Evolutionary conservation across 2,888 invertebrate species (phyloP).

Genomic region (Brachyptera risi): DNA sequence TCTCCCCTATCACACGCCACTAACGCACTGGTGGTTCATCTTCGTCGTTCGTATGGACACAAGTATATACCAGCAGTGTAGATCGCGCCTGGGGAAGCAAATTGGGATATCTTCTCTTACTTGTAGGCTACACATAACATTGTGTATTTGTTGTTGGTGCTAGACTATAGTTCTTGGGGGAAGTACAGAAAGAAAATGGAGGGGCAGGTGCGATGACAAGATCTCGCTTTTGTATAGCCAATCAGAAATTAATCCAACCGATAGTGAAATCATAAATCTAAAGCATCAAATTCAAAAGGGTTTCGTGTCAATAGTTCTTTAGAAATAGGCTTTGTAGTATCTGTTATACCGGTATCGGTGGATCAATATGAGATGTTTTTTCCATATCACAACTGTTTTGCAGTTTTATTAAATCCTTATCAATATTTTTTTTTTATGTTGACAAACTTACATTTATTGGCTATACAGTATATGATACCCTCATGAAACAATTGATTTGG

Average conservation of each 20-base stretch:
- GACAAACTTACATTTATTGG: too few relatives aligned
- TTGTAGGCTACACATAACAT: too few relatives aligned
- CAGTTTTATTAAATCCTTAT: neutral
- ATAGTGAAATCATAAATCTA: slow-evolving; percentile 5
- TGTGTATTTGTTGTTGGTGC: too few relatives aligned
- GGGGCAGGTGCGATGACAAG: slow-evolving; percentile 23
- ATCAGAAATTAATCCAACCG: slow-evolving; percentile 18
- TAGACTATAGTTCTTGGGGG: too few relatives aligned
- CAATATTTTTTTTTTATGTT: neutral
- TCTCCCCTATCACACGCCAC: too few relatives aligned
- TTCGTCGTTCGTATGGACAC: too few relatives aligned
- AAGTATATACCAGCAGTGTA: too few relatives aligned
- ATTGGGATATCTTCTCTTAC: slow-evolving; percentile 25
- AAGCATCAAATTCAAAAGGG: neutral
- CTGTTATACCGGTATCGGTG: neutral
- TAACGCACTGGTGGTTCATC: neutral
- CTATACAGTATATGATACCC: too few relatives aligned
- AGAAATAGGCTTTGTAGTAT: too few relatives aligned
- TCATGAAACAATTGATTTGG: too few relatives aligned
- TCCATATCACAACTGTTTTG: neutral
- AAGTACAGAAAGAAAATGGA: slow-evolving; percentile 3
- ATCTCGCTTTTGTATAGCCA: slow-evolving; percentile 16
- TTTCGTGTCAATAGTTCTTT: neutral
- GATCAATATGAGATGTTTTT: neutral
- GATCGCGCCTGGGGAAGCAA: too few relatives aligned